Evolutionary conservation across 1,140 invertebrate genomes (phyloP).

Genomic region (Alviniconcha marisindica): DNA sequence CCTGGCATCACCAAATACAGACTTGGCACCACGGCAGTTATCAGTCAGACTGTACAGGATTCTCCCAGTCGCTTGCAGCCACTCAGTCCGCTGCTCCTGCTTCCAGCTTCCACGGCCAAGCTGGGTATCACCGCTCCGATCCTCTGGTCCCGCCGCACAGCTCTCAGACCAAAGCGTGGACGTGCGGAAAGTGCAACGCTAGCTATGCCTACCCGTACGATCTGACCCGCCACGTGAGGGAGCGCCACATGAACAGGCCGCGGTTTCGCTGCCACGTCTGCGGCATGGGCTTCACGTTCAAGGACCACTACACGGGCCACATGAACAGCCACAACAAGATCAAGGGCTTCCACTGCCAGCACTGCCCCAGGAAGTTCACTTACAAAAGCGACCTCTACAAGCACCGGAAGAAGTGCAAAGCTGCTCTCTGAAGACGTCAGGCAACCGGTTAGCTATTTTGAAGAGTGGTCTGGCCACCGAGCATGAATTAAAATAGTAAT

Average conservation of each 20-base stretch:
- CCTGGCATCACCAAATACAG: too few species aligned
- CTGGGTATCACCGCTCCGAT: too few species aligned
- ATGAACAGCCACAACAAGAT: slow-evolving; percentile 26
- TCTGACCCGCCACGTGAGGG: neutral
- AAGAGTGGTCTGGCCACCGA: too few species aligned
- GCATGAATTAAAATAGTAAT: too few species aligned
- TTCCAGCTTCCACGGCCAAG: too few species aligned
- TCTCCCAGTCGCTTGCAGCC: too few species aligned
- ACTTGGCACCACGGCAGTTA: too few species aligned
- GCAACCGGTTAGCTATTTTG: too few species aligned
- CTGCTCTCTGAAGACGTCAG: too few species aligned
- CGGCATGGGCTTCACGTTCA: neutral
- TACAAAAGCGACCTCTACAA: slow-evolving; percentile 8
- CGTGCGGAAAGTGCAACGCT: neutral
- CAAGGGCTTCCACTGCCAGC: slow-evolving; percentile 21
- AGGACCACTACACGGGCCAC: slow-evolving; percentile 5
- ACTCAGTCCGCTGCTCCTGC: too few species aligned
- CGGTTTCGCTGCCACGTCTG: neutral
- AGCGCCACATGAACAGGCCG: neutral
- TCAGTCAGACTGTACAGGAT: too few species aligned
- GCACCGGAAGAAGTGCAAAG: slow-evolving; percentile 8
- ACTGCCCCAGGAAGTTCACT: slow-evolving; percentile 22
- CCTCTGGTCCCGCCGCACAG: too few species aligned
- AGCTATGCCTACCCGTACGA: neutral
- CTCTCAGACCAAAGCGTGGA: neutral